A percentile compares a stretch with the other conserved stretches of the same genome.
Conservation (phyloP, 2,888 invertebrate species). For the Augiades crinisus region DNA sequence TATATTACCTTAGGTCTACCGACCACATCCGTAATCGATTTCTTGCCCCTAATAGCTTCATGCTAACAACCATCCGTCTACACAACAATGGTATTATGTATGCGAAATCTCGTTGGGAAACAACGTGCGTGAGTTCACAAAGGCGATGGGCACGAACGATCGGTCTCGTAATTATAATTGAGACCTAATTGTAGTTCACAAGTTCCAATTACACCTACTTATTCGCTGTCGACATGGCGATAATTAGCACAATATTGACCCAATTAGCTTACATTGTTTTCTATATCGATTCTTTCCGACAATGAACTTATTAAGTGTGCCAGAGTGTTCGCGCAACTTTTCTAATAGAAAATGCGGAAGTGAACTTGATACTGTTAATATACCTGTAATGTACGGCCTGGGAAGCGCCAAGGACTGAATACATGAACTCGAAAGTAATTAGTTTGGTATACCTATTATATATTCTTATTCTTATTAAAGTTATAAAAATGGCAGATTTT, state of each 20-base stretch:
- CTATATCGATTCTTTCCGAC: conserved; percentile 14
- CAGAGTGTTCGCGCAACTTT: conserved; percentile 11
- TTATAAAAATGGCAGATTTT: too few species aligned
- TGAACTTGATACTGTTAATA: too few species aligned
- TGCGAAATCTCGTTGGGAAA: conserved; percentile 17
- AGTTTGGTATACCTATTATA: too few species aligned
- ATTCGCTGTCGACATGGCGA: conserved; percentile 20
- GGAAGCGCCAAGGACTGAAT: too few species aligned
- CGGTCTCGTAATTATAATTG: conserved; percentile 26
- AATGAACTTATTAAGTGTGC: conserved; percentile 19
- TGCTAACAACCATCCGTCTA: conserved; percentile 16
- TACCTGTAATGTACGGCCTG: too few species aligned
- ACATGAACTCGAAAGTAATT: too few species aligned
- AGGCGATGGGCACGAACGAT: conserved; percentile 24
- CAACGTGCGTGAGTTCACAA: conserved; percentile 23
- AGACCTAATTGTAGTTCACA: conserved; percentile 31
- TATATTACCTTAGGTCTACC: background rate
- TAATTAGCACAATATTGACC: conserved; percentile 22
- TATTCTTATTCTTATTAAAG: too few species aligned
- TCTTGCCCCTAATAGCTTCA: conserved; percentile 22
- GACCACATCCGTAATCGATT: conserved; percentile 20
- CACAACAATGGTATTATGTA: conserved; percentile 19
- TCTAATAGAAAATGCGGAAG: conserved; percentile 13
- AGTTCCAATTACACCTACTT: conserved; percentile 26
- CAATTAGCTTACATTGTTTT: conserved; percentile 16